A percentile compares a stretch with the other conserved stretches of the same genome.
phyloP scores from a whole-genome alignment of 53 echinoderm and acorn worm genomes.

The Astropecten irregularis region DNA sequence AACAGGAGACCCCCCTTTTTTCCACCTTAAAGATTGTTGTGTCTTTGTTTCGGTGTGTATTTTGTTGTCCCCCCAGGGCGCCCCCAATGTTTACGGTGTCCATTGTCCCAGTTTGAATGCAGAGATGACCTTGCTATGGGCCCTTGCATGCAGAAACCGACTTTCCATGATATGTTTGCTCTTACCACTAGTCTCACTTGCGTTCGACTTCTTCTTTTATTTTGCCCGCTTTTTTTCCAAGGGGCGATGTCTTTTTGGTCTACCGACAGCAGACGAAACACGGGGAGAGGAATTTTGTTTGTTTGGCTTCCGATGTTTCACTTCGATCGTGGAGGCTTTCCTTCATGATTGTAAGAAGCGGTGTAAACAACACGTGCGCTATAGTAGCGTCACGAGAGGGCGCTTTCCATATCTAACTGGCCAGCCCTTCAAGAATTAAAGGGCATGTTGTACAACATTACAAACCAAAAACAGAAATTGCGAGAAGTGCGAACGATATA shows the following conservation, averaged over 20 bases:
- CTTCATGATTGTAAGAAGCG: too few relatives aligned
- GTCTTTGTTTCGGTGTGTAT: too few relatives aligned
- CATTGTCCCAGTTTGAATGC: background rate
- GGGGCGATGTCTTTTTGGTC: background rate
- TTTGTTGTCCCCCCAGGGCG: background rate
- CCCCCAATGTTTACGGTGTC: slow-evolving; percentile 3
- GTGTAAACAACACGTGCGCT: background rate
- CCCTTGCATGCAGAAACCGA: background rate
- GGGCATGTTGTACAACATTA: too few relatives aligned
- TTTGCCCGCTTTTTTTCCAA: background rate
- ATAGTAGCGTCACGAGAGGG: background rate
- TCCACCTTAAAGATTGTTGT: slow-evolving; percentile 1
- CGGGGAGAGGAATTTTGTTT: background rate
- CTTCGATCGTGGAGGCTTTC: too few relatives aligned
- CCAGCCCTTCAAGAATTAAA: too few relatives aligned
- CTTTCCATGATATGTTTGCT: background rate
- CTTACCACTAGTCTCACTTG: background rate
- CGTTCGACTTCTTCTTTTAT: background rate
- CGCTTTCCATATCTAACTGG: background rate
- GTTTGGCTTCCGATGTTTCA: too few relatives aligned
- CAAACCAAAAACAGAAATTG: too few relatives aligned
- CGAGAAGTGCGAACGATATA: too few relatives aligned
- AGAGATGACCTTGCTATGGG: background rate
- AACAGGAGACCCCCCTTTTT: slow-evolving; percentile 6
- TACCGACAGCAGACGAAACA: slow-evolving; percentile 40